phyloP scores from a whole-genome alignment of 92 coral and sea anemone genomes.

The Epizoanthus illoricatus region DNA sequence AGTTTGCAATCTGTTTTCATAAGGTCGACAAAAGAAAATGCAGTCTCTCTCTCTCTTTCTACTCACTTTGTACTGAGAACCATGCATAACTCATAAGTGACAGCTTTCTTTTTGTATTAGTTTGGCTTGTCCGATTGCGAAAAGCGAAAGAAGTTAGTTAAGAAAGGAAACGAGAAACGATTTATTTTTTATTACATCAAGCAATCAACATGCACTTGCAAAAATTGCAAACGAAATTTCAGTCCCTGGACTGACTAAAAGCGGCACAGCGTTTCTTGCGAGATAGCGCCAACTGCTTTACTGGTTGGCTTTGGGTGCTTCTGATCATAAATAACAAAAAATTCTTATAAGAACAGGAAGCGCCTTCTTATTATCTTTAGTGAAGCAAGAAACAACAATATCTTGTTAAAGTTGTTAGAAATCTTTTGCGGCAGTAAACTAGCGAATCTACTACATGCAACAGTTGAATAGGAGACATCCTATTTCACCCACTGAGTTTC shows the following conservation, averaged over 20 bases:
- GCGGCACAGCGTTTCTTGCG: conserved; percentile 10
- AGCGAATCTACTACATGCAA: neutral
- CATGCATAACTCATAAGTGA: too few relatives aligned
- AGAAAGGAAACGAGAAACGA: neutral
- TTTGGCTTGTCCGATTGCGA: neutral
- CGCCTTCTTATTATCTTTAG: neutral
- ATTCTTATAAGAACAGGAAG: conserved; percentile 29
- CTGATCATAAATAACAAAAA: conserved; percentile 11
- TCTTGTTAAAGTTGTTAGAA: conserved; percentile 23
- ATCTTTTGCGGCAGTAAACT: conserved; percentile 9
- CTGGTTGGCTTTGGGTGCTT: neutral
- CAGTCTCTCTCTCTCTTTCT: too few relatives aligned
- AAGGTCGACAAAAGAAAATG: too few relatives aligned
- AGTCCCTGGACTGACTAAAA: neutral
- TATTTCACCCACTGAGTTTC: neutral
- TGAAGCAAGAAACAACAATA: conserved; percentile 2
- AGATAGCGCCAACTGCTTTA: conserved; percentile 23
- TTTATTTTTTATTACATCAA: neutral
- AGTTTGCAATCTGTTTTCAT: too few relatives aligned
- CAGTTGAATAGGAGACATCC: neutral
- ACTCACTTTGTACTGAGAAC: too few relatives aligned
- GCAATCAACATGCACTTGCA: neutral
- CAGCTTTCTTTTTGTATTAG: neutral
- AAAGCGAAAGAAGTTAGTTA: neutral
- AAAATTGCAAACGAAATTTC: conserved; percentile 3